A percentile compares a stretch with the other conserved stretches of the same genome.
These are phyloP conservation scores for Phania funesta DNA, from an alignment of 2,888 invertebrate species.

Conservation along the genomic window DNA sequence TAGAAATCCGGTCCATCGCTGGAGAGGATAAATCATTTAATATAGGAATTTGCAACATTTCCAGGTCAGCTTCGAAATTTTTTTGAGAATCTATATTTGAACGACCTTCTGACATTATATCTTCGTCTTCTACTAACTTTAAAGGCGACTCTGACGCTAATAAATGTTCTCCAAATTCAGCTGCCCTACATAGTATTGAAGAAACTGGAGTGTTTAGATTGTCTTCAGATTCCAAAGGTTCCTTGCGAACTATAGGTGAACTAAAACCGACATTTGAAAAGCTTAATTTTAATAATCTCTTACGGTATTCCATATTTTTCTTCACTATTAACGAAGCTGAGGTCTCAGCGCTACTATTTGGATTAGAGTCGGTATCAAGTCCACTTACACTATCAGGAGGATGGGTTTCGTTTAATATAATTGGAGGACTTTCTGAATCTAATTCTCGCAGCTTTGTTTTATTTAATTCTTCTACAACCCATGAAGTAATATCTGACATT, in stretches of 20 bases:
- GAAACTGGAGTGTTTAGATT: constrained; percentile 52
- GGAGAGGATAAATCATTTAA: constrained; percentile 69
- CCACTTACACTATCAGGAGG: constrained; percentile 57
- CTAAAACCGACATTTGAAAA: constrained; percentile 71
- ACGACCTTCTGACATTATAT: constrained; percentile 66
- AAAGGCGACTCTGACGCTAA: constrained; percentile 68
- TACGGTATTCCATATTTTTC: constrained; percentile 71
- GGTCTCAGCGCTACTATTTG: constrained; percentile 80
- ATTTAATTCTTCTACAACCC: not conserved
- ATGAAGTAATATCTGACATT: not conserved
- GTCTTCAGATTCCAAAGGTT: constrained; percentile 5
- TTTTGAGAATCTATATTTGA: constrained; percentile 70
- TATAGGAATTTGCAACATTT: constrained; percentile 73
- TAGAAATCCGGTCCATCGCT: not conserved
- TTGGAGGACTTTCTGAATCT: constrained; percentile 65
- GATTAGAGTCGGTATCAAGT: constrained; percentile 56
- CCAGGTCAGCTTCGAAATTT: constrained; percentile 72
- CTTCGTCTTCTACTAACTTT: constrained; percentile 71
- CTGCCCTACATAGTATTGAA: constrained; percentile 66
- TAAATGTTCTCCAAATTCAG: constrained; percentile 68
- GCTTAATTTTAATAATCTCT: constrained; percentile 71
- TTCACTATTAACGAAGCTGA: constrained; percentile 84
- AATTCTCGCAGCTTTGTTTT: constrained; percentile 22
- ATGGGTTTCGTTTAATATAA: constrained; percentile 42
- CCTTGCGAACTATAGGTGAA: constrained; percentile 66